Conservation (phyloP, 1,140 invertebrate species). For the Archegozetes longisetosus region DNA sequence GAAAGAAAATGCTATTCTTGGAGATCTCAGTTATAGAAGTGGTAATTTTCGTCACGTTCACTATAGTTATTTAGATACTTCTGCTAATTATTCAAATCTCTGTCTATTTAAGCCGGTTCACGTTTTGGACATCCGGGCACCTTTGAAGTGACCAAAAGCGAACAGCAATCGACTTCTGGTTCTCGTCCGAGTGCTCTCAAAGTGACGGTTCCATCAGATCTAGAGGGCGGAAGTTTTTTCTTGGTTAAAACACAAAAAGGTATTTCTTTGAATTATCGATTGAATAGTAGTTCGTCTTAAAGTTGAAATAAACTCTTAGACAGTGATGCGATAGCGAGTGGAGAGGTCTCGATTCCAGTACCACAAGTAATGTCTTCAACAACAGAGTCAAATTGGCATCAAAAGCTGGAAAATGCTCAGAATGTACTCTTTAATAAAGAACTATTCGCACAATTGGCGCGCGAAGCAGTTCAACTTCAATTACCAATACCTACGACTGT, state of each 20-base stretch:
- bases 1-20: slow-evolving; percentile 83
- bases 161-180: slow-evolving; percentile 38
- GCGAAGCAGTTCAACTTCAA: slow-evolving; percentile 81
- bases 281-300: slow-evolving; percentile 2
- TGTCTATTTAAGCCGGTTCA: slow-evolving; percentile 54
- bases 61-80: neutral
- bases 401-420: slow-evolving; percentile 84
- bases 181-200: slow-evolving; percentile 56
- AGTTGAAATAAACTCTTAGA: slow-evolving; percentile 25
- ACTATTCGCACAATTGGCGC: slow-evolving; percentile 78
- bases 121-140: slow-evolving; percentile 81
- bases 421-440: slow-evolving; percentile 97
- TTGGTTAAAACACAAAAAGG: slow-evolving; percentile 84
- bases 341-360: slow-evolving; percentile 30
- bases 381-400: slow-evolving; percentile 75
- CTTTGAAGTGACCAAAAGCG: slow-evolving; percentile 90
- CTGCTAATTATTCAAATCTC: slow-evolving; percentile 5
- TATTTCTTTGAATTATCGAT: slow-evolving; percentile 26
- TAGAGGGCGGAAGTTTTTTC: slow-evolving; percentile 89
- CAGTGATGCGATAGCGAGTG: slow-evolving; percentile 31
- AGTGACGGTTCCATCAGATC: slow-evolving; percentile 76
- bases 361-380: slow-evolving; percentile 34
- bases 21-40: slow-evolving; percentile 86
- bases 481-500: slow-evolving; percentile 88
- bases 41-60: slow-evolving; percentile 28